Evolutionary conservation across 1,140 invertebrate genomes (phyloP).

Genomic region (Drosophila sp.): DNA sequence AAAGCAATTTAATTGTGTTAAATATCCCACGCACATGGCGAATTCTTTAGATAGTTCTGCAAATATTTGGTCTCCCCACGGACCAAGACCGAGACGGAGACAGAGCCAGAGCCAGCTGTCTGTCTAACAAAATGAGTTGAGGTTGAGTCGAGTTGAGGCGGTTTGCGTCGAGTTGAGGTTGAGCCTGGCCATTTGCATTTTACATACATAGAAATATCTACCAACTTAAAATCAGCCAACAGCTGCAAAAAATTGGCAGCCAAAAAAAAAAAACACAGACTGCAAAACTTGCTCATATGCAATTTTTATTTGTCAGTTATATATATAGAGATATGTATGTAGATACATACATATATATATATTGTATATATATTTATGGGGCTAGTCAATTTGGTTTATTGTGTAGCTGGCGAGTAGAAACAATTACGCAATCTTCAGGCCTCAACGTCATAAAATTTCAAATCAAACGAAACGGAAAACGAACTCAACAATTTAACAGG

Average conservation of each 20-base stretch:
- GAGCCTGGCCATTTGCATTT: constrained; percentile 37
- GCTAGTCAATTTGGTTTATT: constrained; percentile 28
- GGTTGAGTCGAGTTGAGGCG: not conserved
- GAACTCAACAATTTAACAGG: constrained; percentile 21
- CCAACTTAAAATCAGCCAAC: constrained; percentile 72
- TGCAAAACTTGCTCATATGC: constrained; percentile 45
- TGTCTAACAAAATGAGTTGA: constrained; percentile 19
- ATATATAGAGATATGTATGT: not conserved
- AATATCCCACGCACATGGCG: constrained; percentile 50
- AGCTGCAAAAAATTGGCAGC: constrained; percentile 73
- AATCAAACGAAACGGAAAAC: constrained; percentile 20
- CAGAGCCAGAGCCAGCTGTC: constrained; percentile 33
- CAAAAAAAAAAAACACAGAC: constrained; percentile 27
- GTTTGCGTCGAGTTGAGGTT: constrained; percentile 6
- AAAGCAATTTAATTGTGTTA: constrained; percentile 46
- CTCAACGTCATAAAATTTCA: constrained; percentile 12
- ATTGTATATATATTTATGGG: constrained; percentile 7
- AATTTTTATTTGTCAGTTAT: constrained; percentile 50
- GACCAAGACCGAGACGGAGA: constrained; percentile 16
- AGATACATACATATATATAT: not conserved
- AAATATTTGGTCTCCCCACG: constrained; percentile 44
- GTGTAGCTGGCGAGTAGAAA: constrained; percentile 11
- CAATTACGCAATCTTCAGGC: constrained; percentile 14
- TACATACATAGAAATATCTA: constrained; percentile 34
- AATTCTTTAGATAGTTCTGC: constrained; percentile 52